Evolutionary conservation across 2,888 invertebrate species (phyloP).

Genomic region (Ennomos erosarius): DNA sequence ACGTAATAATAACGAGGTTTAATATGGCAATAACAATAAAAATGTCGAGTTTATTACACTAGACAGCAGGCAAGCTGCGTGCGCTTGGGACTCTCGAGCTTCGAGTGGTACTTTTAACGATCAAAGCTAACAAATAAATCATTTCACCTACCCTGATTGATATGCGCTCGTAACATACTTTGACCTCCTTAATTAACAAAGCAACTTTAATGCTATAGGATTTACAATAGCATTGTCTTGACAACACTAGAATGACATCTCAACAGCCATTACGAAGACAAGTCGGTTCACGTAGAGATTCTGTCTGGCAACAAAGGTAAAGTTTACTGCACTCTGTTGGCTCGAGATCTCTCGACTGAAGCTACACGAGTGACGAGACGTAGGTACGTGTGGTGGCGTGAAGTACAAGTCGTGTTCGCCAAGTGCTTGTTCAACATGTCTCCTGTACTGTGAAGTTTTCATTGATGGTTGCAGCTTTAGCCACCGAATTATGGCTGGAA

Average conservation of each 20-base stretch:
- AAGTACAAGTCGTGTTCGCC: slow-evolving; percentile 54
- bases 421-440: slow-evolving; percentile 80
- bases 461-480: slow-evolving; percentile 9
- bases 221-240: slow-evolving; percentile 2
- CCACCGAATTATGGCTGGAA: neutral
- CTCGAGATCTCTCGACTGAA: slow-evolving; percentile 58
- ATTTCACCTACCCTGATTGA: slow-evolving; percentile 54
- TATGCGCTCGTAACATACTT: slow-evolving; percentile 31
- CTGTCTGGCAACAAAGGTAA: slow-evolving; percentile 55
- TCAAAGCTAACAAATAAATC: slow-evolving; percentile 65
- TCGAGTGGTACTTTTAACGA: slow-evolving; percentile 69
- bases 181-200: slow-evolving; percentile 27
- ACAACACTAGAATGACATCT: slow-evolving; percentile 26
- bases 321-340: slow-evolving; percentile 53
- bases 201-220: slow-evolving; percentile 12
- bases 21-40: slow-evolving; percentile 68
- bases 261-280: slow-evolving; percentile 38
- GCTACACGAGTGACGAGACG: slow-evolving; percentile 42
- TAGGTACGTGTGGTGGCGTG: slow-evolving; percentile 64
- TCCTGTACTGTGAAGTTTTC: slow-evolving; percentile 47
- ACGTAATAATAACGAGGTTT: slow-evolving; percentile 58
- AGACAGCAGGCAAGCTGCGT: slow-evolving; percentile 50
- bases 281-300: slow-evolving; percentile 40
- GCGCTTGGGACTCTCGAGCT: slow-evolving; percentile 57
- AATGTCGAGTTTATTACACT: slow-evolving; percentile 64